Evolutionary conservation across 64 coral and sea anemone species (phyloP), one percentile per base, ranked within the genome.

Genomic region (Hydrozoanthus tunicans): DNA sequence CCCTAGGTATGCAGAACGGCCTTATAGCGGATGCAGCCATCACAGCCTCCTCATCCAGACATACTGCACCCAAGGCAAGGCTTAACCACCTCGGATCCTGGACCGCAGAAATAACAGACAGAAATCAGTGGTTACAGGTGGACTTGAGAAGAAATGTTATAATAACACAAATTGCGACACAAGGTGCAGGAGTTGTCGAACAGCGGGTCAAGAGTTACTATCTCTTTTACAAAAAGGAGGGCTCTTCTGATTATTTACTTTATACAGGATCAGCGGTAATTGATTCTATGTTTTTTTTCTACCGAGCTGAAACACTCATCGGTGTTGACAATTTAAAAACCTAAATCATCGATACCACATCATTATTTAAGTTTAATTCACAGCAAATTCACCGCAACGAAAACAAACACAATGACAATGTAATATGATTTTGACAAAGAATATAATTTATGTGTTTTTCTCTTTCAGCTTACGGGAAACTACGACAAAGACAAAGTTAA

Each of bases 1-100:
- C 79, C 9, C 15, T 81, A 6, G 79, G 79, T 0, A 81, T 81
- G 79, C 79, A 81, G 53, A 81, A 81, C 32, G 79, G 79, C 7
- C 58, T 62, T 3, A 81, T 81, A 62, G 3, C n/a, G 5, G 56
- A 81, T 5, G 11, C 79, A 1, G 79, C 79, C 12, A 81, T 81
- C 20, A 81, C 7, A n/a, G 79, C 79, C 53, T 81, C 79, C 5
- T 81, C 79, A 23, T 9, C 32, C 32, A 43, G 32, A 0, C 32
- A 43, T 43, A 43, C 32, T 43, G 32, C 32, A 2, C 2, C 32
- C 32, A 43, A 43, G 32, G 32, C 32, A 43, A 43, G 32, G 2
- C 32, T 43, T 1, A 43, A 43, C 32, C 32, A 43, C 32, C 0
- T 2, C 32, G 32, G 32, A 13, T 58, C 56, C 0, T 81, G 79